A percentile compares a stretch with the other conserved stretches of the same genome.
phyloP scores from a whole-genome alignment of 2,797 vertebrate species.

The Dallia pectoralis region DNA sequence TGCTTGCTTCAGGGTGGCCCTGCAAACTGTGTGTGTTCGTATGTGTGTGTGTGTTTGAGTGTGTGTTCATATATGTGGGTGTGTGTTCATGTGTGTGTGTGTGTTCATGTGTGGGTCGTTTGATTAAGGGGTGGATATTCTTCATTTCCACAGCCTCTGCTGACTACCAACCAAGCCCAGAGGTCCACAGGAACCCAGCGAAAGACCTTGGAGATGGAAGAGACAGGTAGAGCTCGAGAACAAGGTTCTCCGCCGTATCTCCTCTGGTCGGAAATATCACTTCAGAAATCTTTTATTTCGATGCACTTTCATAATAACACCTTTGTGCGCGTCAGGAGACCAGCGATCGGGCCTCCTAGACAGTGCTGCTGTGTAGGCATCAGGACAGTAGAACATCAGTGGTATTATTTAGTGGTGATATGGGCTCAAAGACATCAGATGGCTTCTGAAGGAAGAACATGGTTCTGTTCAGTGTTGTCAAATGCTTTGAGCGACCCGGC shows the following conservation, averaged over 20 bases:
- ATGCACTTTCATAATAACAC: slow-evolving; percentile 26
- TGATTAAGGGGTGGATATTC: background rate
- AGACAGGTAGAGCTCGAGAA: slow-evolving; percentile 61
- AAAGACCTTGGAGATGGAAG: slow-evolving; percentile 54
- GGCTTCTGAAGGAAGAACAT: slow-evolving; percentile 5
- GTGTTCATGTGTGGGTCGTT: background rate
- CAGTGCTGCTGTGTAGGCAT: background rate
- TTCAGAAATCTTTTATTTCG: background rate
- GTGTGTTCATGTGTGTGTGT: slow-evolving; percentile 6
- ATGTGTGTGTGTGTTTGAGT: slow-evolving; percentile 14
- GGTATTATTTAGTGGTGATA: slow-evolving; percentile 14
- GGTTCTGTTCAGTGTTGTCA: background rate
- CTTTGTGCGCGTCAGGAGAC: slow-evolving; percentile 32
- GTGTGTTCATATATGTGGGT: too few species aligned
- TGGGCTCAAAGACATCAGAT: slow-evolving; percentile 31
- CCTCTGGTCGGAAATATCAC: too few species aligned
- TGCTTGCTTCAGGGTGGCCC: slow-evolving; percentile 8
- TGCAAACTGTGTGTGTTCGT: background rate
- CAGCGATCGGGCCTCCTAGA: slow-evolving; percentile 7
- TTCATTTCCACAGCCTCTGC: slow-evolving; percentile 53
- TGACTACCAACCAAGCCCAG: slow-evolving; percentile 65
- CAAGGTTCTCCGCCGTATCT: background rate
- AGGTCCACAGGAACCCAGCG: slow-evolving; percentile 58
- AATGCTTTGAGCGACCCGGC: too few species aligned
- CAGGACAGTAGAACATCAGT: slow-evolving; percentile 25